Percentiles rank a stretch among this genome's conserved stretches.
phyloP scores from a whole-genome alignment of 2,797 vertebrate genomes.

The Hydrophis major region DNA sequence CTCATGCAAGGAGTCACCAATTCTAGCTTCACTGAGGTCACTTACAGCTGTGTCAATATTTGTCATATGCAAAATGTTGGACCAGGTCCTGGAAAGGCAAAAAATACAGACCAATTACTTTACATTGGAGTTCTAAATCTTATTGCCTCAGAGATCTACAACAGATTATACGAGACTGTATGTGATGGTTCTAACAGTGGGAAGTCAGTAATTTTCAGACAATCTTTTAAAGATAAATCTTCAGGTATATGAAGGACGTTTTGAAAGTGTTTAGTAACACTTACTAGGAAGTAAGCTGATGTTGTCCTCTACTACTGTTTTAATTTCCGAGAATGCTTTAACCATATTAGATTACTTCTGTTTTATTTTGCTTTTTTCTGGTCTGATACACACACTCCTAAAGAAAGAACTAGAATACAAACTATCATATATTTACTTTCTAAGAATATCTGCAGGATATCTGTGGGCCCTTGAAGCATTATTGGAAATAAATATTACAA shows the following conservation, averaged over 20 bases:
- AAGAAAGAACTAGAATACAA: not conserved
- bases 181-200: not conserved
- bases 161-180: not conserved
- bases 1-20: not conserved
- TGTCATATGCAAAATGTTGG: conserved; percentile 36
- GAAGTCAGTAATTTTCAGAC: not conserved
- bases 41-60: conserved; percentile 66
- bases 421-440: not conserved
- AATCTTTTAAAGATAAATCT: not conserved
- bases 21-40: conserved; percentile 12
- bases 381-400: not conserved
- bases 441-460: not conserved
- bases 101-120: not conserved
- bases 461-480: not conserved
- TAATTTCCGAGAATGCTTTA: not conserved
- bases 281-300: not conserved
- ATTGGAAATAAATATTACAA: not conserved
- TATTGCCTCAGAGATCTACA: not conserved
- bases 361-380: not conserved
- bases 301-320: not conserved
- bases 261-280: not conserved
- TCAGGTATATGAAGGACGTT: not conserved
- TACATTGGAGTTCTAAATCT: not conserved
- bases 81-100: not conserved
- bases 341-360: not conserved